These are phyloP conservation scores for Caradrina clavipalpis DNA, from an alignment of 2,888 invertebrate genomes.

Conservation along the genomic window DNA sequence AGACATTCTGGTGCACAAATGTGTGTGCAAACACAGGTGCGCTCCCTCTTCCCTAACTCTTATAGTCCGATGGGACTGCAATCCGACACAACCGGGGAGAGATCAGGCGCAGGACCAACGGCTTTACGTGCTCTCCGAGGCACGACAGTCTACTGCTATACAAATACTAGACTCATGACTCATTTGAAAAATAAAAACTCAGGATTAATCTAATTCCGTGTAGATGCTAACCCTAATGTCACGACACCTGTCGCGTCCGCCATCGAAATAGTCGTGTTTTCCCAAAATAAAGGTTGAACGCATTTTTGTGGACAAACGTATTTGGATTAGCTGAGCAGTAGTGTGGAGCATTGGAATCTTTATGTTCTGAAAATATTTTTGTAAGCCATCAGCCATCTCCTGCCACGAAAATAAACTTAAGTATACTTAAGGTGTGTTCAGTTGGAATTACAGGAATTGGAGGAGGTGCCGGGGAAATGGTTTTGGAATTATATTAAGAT, in stretches of 20 bases:
- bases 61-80: no score
- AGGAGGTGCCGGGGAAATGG: neutral
- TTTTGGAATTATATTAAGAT: no score
- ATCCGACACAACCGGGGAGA: no score
- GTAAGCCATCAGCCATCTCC: slow-evolving; percentile 30
- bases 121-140: no score
- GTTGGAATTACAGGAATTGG: neutral
- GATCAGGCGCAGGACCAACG: no score
- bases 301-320: slow-evolving; percentile 68
- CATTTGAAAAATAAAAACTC: neutral
- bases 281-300: slow-evolving; percentile 66
- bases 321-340: slow-evolving; percentile 61
- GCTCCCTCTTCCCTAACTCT: no score
- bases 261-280: slow-evolving; percentile 66
- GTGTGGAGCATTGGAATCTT: slow-evolving; percentile 55
- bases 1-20: no score
- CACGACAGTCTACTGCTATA: no score
- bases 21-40: no score
- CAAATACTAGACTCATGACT: neutral
- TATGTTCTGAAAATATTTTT: slow-evolving; percentile 59
- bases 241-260: slow-evolving; percentile 65
- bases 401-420: slow-evolving; percentile 46
- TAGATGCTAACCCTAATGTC: slow-evolving; percentile 53
- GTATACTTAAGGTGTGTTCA: slow-evolving; percentile 25
- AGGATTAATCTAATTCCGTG: slow-evolving; percentile 10